Conservation (phyloP, 2,797 vertebrate genomes). For the Catamblyrhynchus diadema region DNA sequence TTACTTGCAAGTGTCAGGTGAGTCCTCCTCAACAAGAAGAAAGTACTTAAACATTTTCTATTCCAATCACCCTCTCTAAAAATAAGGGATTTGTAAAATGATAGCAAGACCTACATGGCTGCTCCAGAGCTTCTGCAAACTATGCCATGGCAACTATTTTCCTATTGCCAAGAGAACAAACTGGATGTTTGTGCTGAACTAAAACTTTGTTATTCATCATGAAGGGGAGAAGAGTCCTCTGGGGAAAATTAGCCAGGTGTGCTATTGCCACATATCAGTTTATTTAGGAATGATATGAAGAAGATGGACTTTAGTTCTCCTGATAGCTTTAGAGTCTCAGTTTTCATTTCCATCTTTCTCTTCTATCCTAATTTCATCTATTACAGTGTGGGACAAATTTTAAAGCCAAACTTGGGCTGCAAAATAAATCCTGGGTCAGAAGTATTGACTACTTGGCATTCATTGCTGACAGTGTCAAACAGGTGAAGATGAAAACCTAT, state of each 20-base stretch:
- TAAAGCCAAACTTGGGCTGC: not conserved
- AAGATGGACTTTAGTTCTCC: not conserved
- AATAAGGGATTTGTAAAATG: not conserved
- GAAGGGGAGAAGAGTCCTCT: not conserved
- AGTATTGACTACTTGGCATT: not conserved
- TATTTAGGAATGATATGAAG: not conserved
- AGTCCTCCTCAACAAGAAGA: not conserved
- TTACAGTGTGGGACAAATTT: not conserved
- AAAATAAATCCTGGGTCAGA: slow-evolving; percentile 1
- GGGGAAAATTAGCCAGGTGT: not conserved
- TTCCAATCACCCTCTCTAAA: not conserved
- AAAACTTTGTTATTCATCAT: not conserved
- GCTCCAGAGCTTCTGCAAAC: not conserved
- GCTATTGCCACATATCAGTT: not conserved
- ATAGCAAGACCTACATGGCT: not conserved
- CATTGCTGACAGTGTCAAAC: not conserved
- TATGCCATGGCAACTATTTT: not conserved
- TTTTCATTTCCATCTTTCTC: not conserved
- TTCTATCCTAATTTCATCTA: not conserved
- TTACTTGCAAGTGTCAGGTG: not conserved
- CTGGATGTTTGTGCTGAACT: not conserved
- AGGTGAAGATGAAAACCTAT: not conserved
- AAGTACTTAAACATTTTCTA: not conserved
- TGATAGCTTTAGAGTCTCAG: not conserved
- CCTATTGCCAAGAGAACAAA: not conserved